These are phyloP conservation scores for Leuctra nigra DNA, from an alignment of 2,888 invertebrate genomes.

Conservation along the genomic window DNA sequence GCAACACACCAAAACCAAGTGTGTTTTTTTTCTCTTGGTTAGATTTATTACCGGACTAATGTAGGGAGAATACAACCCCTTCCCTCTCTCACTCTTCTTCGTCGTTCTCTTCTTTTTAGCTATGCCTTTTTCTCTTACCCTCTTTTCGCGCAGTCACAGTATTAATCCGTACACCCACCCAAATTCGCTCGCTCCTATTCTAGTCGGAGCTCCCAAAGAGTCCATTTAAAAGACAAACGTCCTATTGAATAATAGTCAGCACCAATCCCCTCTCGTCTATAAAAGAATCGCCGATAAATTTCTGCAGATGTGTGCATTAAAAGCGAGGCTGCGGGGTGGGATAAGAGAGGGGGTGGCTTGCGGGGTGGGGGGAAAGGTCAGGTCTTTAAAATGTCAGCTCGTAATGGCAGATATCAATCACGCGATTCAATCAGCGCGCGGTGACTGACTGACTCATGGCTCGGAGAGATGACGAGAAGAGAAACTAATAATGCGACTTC, in stretches of 20 bases:
- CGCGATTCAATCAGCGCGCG: conserved; percentile 26
- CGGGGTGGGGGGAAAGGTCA: conserved; percentile 32
- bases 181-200: conserved; percentile 18
- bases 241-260: conserved; percentile 30
- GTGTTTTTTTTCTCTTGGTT: conserved; percentile 26
- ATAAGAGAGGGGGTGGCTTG: conserved; percentile 30
- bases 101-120: conserved; percentile 20
- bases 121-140: conserved; percentile 15
- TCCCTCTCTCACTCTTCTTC: conserved; percentile 8
- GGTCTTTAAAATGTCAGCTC: conserved; percentile 29
- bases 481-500: no score
- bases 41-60: conserved; percentile 45
- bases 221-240: conserved; percentile 31
- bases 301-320: conserved; percentile 33
- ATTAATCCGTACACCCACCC: conserved; percentile 28
- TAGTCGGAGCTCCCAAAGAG: conserved; percentile 23
- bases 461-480: conserved; percentile 3
- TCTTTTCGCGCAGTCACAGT: conserved; percentile 26
- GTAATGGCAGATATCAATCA: conserved; percentile 29
- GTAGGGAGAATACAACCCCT: conserved; percentile 33
- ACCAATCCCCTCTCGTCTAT: conserved; percentile 25
- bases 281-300: conserved; percentile 30
- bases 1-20: conserved; percentile 36
- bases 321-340: conserved; percentile 30
- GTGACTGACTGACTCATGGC: background rate